phyloP scores from a whole-genome alignment of 2,888 invertebrate species.

The Drosophila yooni region DNA sequence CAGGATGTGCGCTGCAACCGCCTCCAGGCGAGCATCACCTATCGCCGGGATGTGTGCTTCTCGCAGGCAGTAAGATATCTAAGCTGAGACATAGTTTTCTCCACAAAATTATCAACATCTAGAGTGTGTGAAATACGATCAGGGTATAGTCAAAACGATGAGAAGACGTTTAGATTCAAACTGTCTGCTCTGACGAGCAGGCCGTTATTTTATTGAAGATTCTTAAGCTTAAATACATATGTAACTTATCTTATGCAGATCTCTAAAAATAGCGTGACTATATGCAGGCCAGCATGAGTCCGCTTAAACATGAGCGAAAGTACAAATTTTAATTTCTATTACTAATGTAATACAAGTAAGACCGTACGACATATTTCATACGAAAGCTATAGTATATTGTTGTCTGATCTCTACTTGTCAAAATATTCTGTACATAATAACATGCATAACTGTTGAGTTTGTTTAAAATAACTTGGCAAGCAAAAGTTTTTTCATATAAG shows the following conservation, averaged over 20 bases:
- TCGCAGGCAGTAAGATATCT: conserved; percentile 91
- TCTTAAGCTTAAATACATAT: no score
- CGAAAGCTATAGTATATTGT: background rate
- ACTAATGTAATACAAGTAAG: background rate
- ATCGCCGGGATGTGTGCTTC: conserved; percentile 95
- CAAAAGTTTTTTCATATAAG: background rate
- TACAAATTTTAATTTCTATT: no score
- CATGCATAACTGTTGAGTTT: background rate
- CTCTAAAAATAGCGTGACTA: background rate
- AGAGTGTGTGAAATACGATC: background rate
- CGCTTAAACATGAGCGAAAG: no score
- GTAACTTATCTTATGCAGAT: no score
- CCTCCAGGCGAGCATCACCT: conserved; percentile 89
- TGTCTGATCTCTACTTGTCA: background rate
- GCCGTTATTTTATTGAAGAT: background rate
- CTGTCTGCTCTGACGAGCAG: background rate
- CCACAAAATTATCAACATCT: background rate
- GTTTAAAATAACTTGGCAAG: background rate
- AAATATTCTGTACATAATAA: background rate
- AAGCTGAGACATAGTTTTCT: background rate
- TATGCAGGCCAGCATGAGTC: background rate
- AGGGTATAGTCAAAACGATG: background rate
- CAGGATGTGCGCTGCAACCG: conserved; percentile 92
- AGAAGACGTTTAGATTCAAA: background rate
- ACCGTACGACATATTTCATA: no score